Base-by-base conservation (phyloP, 1,140 invertebrate species). In the Plectrocnemia conspersa region DNA sequence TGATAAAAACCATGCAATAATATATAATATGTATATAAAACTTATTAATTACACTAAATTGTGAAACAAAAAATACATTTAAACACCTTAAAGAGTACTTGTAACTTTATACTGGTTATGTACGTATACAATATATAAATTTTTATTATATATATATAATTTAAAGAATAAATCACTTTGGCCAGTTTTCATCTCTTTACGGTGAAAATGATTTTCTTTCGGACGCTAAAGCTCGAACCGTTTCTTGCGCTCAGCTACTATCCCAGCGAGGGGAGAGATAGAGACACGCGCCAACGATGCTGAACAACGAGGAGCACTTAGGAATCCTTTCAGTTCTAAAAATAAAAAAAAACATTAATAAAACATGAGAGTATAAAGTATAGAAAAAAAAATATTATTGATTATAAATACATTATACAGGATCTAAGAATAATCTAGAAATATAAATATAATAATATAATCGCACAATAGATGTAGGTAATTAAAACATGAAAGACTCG, bases 201-300 rank as follows among this genome's bases (percentile, higher is more conserved):
- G 10, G 21, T 32, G 36, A 23, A 21, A 38, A n/a, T 13, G 7
- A 21, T 25, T 23, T 47, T 25, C n/a, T 21, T 24, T 41, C 16
- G 38, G 25, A 42, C 40, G 48, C 72, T 63, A 79, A 48, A 73
- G 68, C 66, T 83, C 80, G 70, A 83, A 83, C 63, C 78, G 75
- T 67, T 82, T 83, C 70, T 83, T 83, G 64, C 81, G 78, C 69
- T 81, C 79, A 62, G 81, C 81, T 66, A 83, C 82, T 77, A 83
- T 81, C 59, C 80, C 81, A 61, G 75, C 77, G 63, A 79, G 76
- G 53, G 74, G 78, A 59, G 72, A 71, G 63, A 70, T 70, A 24
- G 70, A 66, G 64, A 65, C 71, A 63, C 73, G 68, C 54, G 71
- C 75, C 55, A 66, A 47, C 23, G 58, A 54, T 62, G 66, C 70